phyloP scores from a whole-genome alignment of 1,140 invertebrate genomes.

The Panonychus citri region DNA sequence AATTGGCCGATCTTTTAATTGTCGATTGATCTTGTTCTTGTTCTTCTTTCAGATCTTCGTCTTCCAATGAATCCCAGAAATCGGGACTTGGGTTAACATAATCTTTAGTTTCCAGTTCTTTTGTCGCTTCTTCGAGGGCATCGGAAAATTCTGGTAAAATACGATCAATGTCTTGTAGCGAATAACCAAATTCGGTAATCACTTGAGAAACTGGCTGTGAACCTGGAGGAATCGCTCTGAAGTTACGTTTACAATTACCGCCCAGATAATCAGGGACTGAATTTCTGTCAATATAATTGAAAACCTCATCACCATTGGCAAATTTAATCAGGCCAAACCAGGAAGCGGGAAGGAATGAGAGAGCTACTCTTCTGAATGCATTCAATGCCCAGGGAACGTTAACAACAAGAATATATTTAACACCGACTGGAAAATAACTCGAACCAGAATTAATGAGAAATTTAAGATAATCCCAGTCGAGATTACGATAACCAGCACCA shows the following conservation, averaged over 20 bases:
- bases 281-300: conserved; percentile 9
- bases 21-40: neutral
- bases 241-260: conserved; percentile 7
- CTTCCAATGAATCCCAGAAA: neutral
- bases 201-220: neutral
- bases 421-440: conserved; percentile 5
- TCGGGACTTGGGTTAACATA: neutral
- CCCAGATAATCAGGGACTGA: conserved; percentile 12
- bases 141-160: conserved; percentile 3
- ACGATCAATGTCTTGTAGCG: neutral
- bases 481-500: conserved; percentile 7
- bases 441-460: conserved; percentile 3
- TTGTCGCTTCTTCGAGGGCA: conserved; percentile 1
- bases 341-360: conserved; percentile 4
- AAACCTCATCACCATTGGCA: conserved; percentile 8
- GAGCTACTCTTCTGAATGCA: conserved; percentile 1
- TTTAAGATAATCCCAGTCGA: conserved; percentile 8
- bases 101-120: neutral
- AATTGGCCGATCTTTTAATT: neutral
- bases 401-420: conserved; percentile 9
- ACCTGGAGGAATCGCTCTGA: conserved; percentile 3
- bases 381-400: conserved; percentile 10
- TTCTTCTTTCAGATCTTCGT: neutral
- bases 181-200: neutral
- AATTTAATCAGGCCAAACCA: conserved; percentile 8